phyloP scores from a whole-genome alignment of 2,113 vertebrate species.

The Rhinolophus ferrumequinum region DNA sequence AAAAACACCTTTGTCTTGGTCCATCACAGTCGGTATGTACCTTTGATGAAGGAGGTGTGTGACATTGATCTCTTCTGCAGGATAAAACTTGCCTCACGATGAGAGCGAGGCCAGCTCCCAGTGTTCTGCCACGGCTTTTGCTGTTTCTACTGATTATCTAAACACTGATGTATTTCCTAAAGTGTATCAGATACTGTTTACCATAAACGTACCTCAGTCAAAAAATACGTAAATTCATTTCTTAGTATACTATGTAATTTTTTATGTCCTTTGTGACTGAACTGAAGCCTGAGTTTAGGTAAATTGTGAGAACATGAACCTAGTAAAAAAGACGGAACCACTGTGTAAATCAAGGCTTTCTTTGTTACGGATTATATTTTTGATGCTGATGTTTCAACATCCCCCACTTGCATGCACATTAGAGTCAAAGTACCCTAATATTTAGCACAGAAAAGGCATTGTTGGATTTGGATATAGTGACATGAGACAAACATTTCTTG shows the following conservation, averaged over 20 bases:
- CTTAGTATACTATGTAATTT: not conserved
- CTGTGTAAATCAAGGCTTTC: not conserved
- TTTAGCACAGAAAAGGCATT: not conserved
- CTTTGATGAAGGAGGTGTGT: not conserved
- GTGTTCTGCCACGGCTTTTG: not conserved
- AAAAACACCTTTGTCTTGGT: too few species aligned
- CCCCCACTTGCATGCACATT: not conserved
- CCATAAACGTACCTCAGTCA: not conserved
- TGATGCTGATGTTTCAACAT: not conserved
- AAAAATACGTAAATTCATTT: not conserved
- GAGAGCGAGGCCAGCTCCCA: not conserved
- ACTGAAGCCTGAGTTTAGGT: not conserved
- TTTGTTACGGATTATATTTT: not conserved
- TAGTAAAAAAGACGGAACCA: not conserved
- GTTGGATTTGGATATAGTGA: not conserved
- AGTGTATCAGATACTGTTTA: not conserved
- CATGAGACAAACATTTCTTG: not conserved
- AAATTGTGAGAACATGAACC: not conserved
- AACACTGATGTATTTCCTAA: not conserved
- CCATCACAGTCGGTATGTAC: too few species aligned
- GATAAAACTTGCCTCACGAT: not conserved
- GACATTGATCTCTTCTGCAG: not conserved
- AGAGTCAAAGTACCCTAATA: not conserved
- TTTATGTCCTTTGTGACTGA: not conserved
- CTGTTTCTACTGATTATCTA: not conserved